Evolutionary conservation across 2,113 vertebrate genomes (phyloP).

Genomic region (Aleadryas rufinucha): DNA sequence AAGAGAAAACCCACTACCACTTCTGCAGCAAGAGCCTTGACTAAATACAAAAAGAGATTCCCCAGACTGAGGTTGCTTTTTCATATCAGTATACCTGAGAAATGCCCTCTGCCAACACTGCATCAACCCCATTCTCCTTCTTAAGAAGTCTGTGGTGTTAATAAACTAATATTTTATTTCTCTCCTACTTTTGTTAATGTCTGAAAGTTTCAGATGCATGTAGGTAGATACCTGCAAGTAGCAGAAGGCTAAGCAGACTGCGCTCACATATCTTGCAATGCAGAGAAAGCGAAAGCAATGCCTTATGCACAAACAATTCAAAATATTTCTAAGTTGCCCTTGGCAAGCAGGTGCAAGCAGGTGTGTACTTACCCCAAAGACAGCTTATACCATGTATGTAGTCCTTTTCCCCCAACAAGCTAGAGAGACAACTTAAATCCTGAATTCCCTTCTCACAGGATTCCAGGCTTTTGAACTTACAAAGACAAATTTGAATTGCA

Average conservation of each 20-base stretch:
- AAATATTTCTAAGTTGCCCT: slow-evolving; percentile 31
- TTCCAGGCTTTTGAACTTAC: not conserved
- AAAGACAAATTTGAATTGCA: not conserved
- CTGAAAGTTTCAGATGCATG: not conserved
- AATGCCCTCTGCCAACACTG: not conserved
- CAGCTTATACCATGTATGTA: not conserved
- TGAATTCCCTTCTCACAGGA: not conserved
- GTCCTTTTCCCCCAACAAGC: not conserved
- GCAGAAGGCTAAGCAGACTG: not conserved
- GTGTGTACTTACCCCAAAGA: not conserved
- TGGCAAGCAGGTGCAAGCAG: slow-evolving; percentile 26
- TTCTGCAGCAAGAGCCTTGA: not conserved
- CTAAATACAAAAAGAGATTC: not conserved
- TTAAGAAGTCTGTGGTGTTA: not conserved
- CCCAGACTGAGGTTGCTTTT: not conserved
- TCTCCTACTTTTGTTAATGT: not conserved
- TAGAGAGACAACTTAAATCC: not conserved
- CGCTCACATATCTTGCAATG: not conserved
- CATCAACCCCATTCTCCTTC: not conserved
- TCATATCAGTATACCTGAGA: not conserved
- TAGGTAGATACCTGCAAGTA: not conserved
- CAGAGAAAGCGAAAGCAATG: not conserved
- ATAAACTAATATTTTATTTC: not conserved
- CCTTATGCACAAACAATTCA: not conserved
- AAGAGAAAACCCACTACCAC: not conserved